Conservation (phyloP, 2,113 vertebrate genomes). For the Anser brachyrhynchus region DNA sequence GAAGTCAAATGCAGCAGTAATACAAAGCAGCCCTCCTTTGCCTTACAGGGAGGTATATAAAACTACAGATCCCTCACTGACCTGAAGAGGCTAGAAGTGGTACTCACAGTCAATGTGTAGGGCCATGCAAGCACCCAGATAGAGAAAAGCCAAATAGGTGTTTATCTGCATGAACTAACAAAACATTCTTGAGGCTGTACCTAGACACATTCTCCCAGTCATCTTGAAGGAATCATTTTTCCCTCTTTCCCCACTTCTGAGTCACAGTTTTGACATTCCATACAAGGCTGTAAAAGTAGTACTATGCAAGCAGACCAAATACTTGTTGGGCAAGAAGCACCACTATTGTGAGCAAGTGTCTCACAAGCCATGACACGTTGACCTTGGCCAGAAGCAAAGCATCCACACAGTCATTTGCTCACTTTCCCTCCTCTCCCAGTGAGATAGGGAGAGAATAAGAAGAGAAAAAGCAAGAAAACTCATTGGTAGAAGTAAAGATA, state of each 20-base stretch:
- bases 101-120: not conserved
- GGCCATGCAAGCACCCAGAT: not conserved
- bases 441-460: not conserved
- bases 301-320: not conserved
- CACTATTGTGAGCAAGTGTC: fast-evolving
- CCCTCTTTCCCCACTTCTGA: not conserved
- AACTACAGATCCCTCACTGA: not conserved
- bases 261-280: not conserved
- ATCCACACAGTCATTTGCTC: not conserved
- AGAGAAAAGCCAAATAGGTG: not conserved
- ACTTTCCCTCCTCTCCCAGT: not conserved
- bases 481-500: not conserved
- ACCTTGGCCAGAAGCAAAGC: not conserved
- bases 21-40: not conserved
- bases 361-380: not conserved
- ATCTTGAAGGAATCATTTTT: not conserved
- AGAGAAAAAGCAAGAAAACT: not conserved
- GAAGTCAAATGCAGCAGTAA: not conserved
- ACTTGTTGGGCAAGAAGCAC: not conserved
- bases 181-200: not conserved
- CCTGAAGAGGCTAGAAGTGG: not conserved
- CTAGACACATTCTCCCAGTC: not conserved
- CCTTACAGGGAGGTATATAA: not conserved
- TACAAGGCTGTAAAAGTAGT: not conserved
- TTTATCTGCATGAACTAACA: not conserved